Conservation (phyloP, 2,888 invertebrate genomes). For the Dugesia japonica region DNA sequence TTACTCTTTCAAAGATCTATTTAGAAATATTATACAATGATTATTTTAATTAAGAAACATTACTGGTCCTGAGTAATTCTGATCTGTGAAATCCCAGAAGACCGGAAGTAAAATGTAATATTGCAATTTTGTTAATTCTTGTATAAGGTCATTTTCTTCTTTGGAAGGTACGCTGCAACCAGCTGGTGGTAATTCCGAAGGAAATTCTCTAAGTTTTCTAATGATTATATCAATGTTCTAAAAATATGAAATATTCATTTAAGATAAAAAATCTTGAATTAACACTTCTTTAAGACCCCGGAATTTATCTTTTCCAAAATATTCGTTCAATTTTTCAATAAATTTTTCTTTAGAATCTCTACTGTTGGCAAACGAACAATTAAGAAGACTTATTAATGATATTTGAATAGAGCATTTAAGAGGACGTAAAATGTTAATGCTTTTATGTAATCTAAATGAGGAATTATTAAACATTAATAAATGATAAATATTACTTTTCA, state of each 20-base stretch:
- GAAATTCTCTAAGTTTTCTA: background rate
- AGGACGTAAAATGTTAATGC: background rate
- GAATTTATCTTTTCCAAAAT: background rate
- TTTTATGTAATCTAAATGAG: background rate
- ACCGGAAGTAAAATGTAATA: background rate
- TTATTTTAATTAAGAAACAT: background rate
- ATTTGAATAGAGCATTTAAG: background rate
- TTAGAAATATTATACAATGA: background rate
- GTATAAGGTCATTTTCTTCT: background rate
- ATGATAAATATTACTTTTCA: background rate
- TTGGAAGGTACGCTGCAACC: background rate
- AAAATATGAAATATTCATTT: too few relatives aligned
- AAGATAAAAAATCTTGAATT: too few relatives aligned
- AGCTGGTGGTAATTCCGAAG: background rate
- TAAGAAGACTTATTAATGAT: background rate
- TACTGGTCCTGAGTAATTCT: background rate
- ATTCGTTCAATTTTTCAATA: background rate
- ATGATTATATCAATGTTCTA: background rate
- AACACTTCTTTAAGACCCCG: background rate
- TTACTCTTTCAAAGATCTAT: too few relatives aligned
- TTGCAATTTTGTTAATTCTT: background rate
- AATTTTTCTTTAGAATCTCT: background rate
- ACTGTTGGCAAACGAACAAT: background rate
- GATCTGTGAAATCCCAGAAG: background rate
- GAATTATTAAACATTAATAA: background rate